Percentiles rank a stretch among this genome's conserved stretches.
These are phyloP conservation scores for Fregata magnificens DNA, from an alignment of 2,113 vertebrate genomes.

Conservation along the genomic window DNA sequence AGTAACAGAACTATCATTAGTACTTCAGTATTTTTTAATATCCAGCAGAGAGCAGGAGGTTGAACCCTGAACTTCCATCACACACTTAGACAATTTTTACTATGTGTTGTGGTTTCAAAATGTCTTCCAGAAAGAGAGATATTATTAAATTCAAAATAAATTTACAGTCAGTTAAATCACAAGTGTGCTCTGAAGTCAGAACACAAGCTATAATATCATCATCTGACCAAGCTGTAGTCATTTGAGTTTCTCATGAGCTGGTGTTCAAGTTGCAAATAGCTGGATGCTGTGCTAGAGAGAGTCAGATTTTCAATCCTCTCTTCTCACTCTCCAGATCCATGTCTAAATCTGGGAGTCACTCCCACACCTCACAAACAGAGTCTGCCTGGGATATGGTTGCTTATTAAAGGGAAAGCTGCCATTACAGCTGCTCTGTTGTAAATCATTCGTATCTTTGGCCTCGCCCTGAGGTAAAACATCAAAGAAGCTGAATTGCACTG, in stretches of 20 bases:
- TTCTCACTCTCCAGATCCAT: slow-evolving; percentile 32
- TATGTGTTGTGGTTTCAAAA: background rate
- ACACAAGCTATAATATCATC: background rate
- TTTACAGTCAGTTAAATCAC: background rate
- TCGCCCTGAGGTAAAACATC: background rate
- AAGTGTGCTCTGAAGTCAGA: background rate
- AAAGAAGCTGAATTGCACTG: background rate
- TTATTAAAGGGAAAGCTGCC: slow-evolving; percentile 58
- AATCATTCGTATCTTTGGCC: background rate
- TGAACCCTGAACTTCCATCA: background rate
- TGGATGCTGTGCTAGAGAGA: slow-evolving; percentile 34
- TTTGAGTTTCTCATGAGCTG: background rate
- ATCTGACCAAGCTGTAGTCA: slow-evolving; percentile 25
- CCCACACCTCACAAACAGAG: slow-evolving; percentile 47
- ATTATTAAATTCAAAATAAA: background rate
- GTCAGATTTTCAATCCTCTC: slow-evolving; percentile 47
- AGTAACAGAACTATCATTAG: background rate
- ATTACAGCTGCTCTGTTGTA: background rate
- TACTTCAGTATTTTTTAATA: background rate
- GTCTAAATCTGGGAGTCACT: slow-evolving; percentile 68
- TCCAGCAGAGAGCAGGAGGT: background rate
- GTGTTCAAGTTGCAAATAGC: slow-evolving; percentile 9
- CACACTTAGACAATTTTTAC: background rate
- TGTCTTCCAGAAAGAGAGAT: background rate
- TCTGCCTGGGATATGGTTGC: slow-evolving; percentile 20